These are phyloP conservation scores for Digitonthophagus gazella DNA, from an alignment of 2,888 invertebrate species.

Conservation along the genomic window DNA sequence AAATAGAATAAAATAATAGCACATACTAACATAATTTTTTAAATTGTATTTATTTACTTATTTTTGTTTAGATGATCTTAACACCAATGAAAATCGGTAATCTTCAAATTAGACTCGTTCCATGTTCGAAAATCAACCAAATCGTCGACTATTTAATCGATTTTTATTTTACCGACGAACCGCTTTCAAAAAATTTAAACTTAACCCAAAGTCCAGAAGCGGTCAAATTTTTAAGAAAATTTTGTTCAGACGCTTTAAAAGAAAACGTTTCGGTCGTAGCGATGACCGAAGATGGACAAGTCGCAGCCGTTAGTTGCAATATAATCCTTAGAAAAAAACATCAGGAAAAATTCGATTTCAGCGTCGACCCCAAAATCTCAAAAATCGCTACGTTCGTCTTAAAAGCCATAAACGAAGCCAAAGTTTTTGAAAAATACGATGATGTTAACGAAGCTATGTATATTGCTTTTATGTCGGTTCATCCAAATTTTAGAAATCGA, in stretches of 20 bases:
- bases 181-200: background rate
- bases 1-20: too few relatives aligned
- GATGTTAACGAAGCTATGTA: conserved; percentile 1
- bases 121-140: background rate
- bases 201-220: background rate
- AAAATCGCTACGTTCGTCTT: background rate
- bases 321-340: background rate
- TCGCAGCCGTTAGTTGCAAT: conserved; percentile 2
- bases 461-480: conserved; percentile 5
- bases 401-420: background rate
- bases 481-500: background rate
- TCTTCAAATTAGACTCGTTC: background rate
- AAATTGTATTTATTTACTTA: too few relatives aligned
- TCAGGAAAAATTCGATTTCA: background rate
- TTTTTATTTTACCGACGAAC: conserved; percentile 1
- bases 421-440: conserved; percentile 1
- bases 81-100: background rate
- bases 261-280: background rate
- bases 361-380: background rate
- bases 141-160: background rate
- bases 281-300: background rate
- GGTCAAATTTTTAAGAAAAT: background rate
- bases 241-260: conserved; percentile 1
- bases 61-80: too few relatives aligned
- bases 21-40: too few relatives aligned